A percentile compares a stretch with the other conserved stretches of the same genome.
Conservation (phyloP, 2,113 vertebrate species). For the Xiphophorus couchianus region DNA sequence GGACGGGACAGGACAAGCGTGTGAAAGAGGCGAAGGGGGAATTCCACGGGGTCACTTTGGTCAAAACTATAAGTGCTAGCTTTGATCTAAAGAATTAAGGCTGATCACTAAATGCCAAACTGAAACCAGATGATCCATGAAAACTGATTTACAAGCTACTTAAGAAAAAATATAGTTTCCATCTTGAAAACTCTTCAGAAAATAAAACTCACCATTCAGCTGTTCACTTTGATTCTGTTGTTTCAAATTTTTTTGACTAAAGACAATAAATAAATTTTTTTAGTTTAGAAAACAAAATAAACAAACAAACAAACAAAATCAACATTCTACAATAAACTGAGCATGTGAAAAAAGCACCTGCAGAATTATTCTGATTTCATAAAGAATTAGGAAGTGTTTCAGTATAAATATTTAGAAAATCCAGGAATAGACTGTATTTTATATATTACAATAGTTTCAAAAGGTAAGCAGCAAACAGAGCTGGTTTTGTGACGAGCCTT, state of each 20-base stretch:
- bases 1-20: neutral
- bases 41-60: neutral
- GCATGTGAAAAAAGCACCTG: too few relatives aligned
- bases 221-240: too few relatives aligned
- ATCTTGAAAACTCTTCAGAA: neutral
- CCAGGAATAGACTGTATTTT: too few relatives aligned
- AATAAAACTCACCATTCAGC: neutral
- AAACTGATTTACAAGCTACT: neutral
- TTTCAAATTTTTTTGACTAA: too few relatives aligned
- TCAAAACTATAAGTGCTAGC: neutral
- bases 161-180: neutral
- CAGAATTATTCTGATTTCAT: too few relatives aligned
- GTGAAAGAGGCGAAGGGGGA: neutral
- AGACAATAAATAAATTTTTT: too few relatives aligned
- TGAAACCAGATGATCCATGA: neutral
- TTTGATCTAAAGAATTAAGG: neutral
- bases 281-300: too few relatives aligned
- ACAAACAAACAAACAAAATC: too few relatives aligned
- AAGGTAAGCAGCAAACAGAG: conserved; percentile 29
- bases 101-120: neutral
- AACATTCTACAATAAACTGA: too few relatives aligned
- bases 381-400: too few relatives aligned
- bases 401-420: too few relatives aligned
- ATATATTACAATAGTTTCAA: conserved; percentile 6
- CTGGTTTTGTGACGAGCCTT: conserved; percentile 30